Evolutionary conservation across 1,140 invertebrate genomes (phyloP).

Genomic region (Meteorus sp.): DNA sequence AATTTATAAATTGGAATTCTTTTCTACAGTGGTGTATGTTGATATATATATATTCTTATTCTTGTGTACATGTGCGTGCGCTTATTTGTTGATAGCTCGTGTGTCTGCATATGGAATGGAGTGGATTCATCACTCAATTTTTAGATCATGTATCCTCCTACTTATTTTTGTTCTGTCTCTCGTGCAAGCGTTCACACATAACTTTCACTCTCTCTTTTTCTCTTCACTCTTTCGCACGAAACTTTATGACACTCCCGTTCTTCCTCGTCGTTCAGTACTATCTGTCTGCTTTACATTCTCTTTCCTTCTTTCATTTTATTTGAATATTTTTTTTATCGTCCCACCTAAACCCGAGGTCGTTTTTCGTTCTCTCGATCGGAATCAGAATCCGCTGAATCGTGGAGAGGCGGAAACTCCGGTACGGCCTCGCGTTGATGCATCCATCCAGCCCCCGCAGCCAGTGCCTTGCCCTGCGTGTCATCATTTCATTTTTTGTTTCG

Average conservation of each 20-base stretch:
- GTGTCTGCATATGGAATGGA: constrained; percentile 5
- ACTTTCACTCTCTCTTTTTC: no score
- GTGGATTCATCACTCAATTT: constrained; percentile 18
- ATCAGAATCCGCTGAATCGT: constrained; percentile 58
- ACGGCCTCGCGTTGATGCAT: constrained; percentile 54
- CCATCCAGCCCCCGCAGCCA: constrained; percentile 54
- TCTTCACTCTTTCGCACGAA: constrained; percentile 15
- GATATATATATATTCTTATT: no score
- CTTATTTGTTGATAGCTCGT: background rate
- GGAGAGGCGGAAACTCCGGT: constrained; percentile 54
- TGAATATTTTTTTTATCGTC: background rate
- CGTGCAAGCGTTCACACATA: constrained; percentile 16
- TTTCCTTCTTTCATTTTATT: constrained; percentile 12
- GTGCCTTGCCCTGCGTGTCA: constrained; percentile 53
- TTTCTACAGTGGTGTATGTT: no score
- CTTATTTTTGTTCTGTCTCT: constrained; percentile 17
- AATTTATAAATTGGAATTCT: no score
- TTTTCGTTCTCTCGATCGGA: constrained; percentile 57
- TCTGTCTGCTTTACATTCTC: constrained; percentile 1
- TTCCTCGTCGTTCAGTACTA: background rate
- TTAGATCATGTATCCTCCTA: constrained; percentile 4
- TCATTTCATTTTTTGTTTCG: constrained; percentile 48
- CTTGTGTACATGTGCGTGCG: background rate
- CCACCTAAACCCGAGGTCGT: constrained; percentile 54
- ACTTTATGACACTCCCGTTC: constrained; percentile 1